Base-by-base conservation (phyloP, 2,797 vertebrate genomes). In the Austrolebias charrua region DNA sequence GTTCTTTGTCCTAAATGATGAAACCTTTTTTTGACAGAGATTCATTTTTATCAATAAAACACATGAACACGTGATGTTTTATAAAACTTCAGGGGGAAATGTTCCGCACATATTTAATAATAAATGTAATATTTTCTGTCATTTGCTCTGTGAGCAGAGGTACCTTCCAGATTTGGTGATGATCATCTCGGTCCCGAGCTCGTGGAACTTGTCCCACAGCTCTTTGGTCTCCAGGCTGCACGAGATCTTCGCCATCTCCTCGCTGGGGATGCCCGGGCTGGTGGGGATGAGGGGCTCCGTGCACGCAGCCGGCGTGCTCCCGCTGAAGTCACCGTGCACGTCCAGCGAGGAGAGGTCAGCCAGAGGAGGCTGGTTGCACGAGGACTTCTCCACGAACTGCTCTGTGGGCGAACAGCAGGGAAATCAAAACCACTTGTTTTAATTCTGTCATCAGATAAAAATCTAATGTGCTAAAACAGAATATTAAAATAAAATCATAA, bases 121-220 rank as follows among this genome's bases (percentile, higher is more conserved):
- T n/a, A n/a, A n/a, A n/a, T n/a, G n/a, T n/a, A n/a, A n/a, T n/a
- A n/a, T n/a, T n/a, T n/a, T n/a, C n/a, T n/a, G n/a, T n/a, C n/a
- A n/a, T n/a, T 24, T 24, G 24, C 3, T 24, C 24, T 24, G 2
- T 24, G 13, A 10, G 4, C 13, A 0, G 5, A 31, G 12, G 51
- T 87, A 98, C 97, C 97, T 95, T 66, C 97, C 97, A 0, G 97
- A 98, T 85, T 98, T 98, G 70, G 97, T 99, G 88, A 99, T 99
- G 89, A 99, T 98, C 97, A 99, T 99, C 87, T 99, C 97, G 0
- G 97, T 99, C 20, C 97, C 97, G 65, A 99, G 92, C 0, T 99
- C 97, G 43, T 99, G 97, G 53, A 98, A 99, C 69, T 99, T 98
- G 89, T 99, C 97, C 97, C 97, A 98, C 61, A 99, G 94, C 59